These are phyloP conservation scores for Microdon myrmicae DNA, from an alignment of 2,888 invertebrate genomes.

Conservation along the genomic window DNA sequence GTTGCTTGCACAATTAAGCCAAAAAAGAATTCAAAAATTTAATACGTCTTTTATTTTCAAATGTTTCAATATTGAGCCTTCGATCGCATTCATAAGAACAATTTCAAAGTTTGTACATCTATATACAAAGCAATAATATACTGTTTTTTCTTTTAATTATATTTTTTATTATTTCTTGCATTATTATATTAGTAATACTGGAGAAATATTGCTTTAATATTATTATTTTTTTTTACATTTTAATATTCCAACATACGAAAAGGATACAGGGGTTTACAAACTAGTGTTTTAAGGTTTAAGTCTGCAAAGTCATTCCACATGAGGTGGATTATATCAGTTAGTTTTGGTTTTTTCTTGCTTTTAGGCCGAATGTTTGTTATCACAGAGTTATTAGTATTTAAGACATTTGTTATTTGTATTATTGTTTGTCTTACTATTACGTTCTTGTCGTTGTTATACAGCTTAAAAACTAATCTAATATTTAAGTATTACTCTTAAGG, in stretches of 20 bases:
- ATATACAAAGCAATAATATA: too few relatives aligned
- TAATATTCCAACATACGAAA: slow-evolving; percentile 17
- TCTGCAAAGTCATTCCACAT: slow-evolving; percentile 7
- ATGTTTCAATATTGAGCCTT: too few relatives aligned
- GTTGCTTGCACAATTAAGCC: too few relatives aligned
- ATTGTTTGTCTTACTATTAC: slow-evolving; percentile 10
- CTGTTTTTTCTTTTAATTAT: too few relatives aligned
- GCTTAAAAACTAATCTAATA: slow-evolving; percentile 10
- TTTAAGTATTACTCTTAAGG: slow-evolving; percentile 11
- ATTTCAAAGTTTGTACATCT: too few relatives aligned
- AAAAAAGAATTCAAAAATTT: too few relatives aligned
- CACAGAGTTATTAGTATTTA: slow-evolving; percentile 42
- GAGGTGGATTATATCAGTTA: slow-evolving; percentile 10
- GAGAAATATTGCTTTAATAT: slow-evolving; percentile 23
- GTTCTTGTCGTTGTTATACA: slow-evolving; percentile 27
- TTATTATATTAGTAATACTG: slow-evolving; percentile 38
- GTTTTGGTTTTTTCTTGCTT: slow-evolving; percentile 10
- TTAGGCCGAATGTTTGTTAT: slow-evolving; percentile 41
- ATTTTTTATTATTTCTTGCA: slow-evolving; percentile 8
- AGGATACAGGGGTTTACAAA: background rate
- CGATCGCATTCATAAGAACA: too few relatives aligned
- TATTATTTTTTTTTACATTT: slow-evolving; percentile 8
- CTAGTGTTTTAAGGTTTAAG: slow-evolving; percentile 12
- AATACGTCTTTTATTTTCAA: too few relatives aligned
- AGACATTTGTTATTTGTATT: slow-evolving; percentile 10